Conservation (phyloP, 2,113 vertebrate species). For the Macrotus californicus region DNA sequence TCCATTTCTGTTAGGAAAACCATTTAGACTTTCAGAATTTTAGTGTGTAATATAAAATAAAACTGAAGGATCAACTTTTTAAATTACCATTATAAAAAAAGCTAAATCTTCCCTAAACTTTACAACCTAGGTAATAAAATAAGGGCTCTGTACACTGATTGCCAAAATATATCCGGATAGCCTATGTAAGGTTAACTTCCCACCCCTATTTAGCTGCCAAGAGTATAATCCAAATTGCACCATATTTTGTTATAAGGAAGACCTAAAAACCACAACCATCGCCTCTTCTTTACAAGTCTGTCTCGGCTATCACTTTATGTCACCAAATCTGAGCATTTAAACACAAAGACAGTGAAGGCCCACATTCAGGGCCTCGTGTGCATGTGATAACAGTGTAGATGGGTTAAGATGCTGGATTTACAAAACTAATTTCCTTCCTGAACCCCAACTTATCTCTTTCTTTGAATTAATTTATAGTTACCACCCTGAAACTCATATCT, state of each 20-base stretch:
- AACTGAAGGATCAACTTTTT: not conserved
- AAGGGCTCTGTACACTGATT: not conserved
- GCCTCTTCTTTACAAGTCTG: not conserved
- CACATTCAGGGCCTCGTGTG: not conserved
- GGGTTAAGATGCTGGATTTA: not conserved
- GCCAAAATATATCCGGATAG: not conserved
- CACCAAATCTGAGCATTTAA: not conserved
- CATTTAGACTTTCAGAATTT: not conserved
- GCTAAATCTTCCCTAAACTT: not conserved
- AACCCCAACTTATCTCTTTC: not conserved
- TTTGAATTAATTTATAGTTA: not conserved
- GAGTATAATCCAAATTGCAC: not conserved
- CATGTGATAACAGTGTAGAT: not conserved
- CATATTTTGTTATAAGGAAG: not conserved
- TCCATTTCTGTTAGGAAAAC: not conserved
- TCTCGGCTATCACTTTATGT: not conserved
- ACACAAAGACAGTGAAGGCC: not conserved
- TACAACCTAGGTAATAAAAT: not conserved
- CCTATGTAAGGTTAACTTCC: not conserved
- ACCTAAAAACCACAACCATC: not conserved
- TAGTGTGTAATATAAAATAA: not conserved
- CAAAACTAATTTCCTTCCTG: not conserved
- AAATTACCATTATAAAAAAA: not conserved
- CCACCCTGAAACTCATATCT: not conserved
- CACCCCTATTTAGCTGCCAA: not conserved